Evolutionary conservation across 2,113 vertebrate species (phyloP), one percentile per base, ranked within the genome.

Genomic region (Telmatochromis sp.): DNA sequence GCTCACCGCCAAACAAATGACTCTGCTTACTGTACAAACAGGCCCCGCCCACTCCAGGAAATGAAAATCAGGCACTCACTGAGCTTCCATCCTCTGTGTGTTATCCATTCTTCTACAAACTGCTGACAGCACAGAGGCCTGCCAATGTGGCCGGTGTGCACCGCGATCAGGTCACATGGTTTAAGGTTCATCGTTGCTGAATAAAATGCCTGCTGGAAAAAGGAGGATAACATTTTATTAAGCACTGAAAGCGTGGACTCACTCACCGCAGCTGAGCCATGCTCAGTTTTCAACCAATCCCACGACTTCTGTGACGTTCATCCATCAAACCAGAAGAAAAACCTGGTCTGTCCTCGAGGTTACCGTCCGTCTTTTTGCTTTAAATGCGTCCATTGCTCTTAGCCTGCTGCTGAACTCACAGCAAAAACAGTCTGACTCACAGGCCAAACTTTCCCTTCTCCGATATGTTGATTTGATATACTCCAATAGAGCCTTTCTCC

Each of bases 381-480:
- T 57, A 82, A 84, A 94, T 47, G 21, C 19, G 83, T 4, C 5
- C 83, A 73, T 94, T 93, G 90, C 87, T 92, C 89, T 95, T 94
- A 94, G 94, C 95, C 95, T 91, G 91, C 94, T 91, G 92, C 91
- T 96, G 95, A 96, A 97, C 96, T 96, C 96, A 95, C 95, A 97
- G 96, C 93, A 95, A 96, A 95, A 96, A 94, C 94, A 94, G 92
- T 94, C 94, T 95, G 96, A 96, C 96, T 96, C 95, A 94, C 94
- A 93, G 94, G 88, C 94, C 95, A 95, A 96, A 96, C 96, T 95
- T 95, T 95, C 90, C 90, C 92, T 90, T 93, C 90, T 95, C 94
- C 95, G 51, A 96, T 96, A 95, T 92, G 93, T 94, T 96, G 96
- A 96, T 96, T 96, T 97, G 96, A 96, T 96, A 95, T 96, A 96